Percentiles rank a stretch among this genome's conserved stretches.
Conservation (phyloP, 2,113 vertebrate genomes). For the Nesogale talazaci region DNA sequence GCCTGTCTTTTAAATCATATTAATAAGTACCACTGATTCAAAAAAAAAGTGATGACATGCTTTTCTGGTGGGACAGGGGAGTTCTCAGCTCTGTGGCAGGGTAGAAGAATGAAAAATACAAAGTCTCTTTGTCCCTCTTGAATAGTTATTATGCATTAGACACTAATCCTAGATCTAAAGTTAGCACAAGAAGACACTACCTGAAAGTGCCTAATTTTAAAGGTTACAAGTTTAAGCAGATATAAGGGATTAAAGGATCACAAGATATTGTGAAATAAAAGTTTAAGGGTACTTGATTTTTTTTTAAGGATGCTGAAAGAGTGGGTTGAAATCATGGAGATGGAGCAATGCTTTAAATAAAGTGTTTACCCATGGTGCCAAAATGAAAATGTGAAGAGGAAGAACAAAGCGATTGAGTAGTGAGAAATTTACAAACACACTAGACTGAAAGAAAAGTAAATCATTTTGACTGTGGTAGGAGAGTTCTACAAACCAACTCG, state of each 20-base stretch:
- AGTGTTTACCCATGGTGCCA: neutral
- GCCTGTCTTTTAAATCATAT: neutral
- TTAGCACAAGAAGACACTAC: constrained; percentile 39
- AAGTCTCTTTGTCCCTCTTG: constrained; percentile 19
- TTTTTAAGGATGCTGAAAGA: constrained; percentile 19
- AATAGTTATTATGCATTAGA: neutral
- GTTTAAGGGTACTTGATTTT: neutral
- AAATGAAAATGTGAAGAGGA: neutral
- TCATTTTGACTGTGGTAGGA: neutral
- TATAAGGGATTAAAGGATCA: neutral
- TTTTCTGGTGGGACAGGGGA: neutral
- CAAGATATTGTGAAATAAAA: neutral
- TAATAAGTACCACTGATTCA: neutral
- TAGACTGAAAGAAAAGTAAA: neutral
- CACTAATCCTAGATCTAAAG: constrained; percentile 42
- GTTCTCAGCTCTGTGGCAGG: constrained; percentile 59
- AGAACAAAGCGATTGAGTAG: neutral
- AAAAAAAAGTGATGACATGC: constrained; percentile 16
- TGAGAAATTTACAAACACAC: neutral
- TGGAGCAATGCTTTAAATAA: accelerated
- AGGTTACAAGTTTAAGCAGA: constrained; percentile 37
- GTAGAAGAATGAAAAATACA: constrained; percentile 23
- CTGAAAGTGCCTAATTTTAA: neutral
- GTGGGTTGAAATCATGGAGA: neutral
- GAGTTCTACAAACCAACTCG: neutral